Conservation (phyloP, 2,888 invertebrate species). For the Tetropium fuscum region DNA sequence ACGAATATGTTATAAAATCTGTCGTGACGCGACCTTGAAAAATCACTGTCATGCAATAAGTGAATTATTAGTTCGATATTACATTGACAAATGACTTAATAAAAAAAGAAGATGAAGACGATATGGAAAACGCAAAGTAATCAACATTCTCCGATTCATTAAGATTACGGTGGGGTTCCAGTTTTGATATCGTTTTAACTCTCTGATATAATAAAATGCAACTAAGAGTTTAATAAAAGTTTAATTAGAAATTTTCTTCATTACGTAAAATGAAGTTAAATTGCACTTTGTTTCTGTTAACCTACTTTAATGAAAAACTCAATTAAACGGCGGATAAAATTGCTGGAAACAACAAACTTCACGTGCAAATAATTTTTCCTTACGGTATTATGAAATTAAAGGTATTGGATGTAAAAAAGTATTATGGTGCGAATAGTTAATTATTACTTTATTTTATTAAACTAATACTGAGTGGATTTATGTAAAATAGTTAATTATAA, state of each 20-base stretch:
- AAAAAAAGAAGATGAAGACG: constrained; percentile 50
- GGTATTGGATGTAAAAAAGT: too few relatives aligned
- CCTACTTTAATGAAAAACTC: constrained; percentile 43
- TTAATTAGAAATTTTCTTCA: constrained; percentile 63
- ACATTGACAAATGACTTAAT: constrained; percentile 58
- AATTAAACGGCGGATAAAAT: constrained; percentile 42
- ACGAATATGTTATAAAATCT: too few relatives aligned
- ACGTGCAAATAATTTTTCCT: constrained; percentile 21
- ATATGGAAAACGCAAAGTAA: constrained; percentile 46
- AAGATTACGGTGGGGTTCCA: constrained; percentile 55
- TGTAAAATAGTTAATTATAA: too few relatives aligned
- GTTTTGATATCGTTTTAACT: constrained; percentile 56
- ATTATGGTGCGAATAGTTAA: too few relatives aligned
- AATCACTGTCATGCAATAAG: too few relatives aligned
- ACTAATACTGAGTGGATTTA: too few relatives aligned
- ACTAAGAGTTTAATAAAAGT: constrained; percentile 63
- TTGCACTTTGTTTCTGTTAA: constrained; percentile 51
- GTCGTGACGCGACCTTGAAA: too few relatives aligned
- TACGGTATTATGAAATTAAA: not conserved
- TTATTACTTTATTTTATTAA: too few relatives aligned
- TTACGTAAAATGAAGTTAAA: constrained; percentile 56
- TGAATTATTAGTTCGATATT: constrained; percentile 47
- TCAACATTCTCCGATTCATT: constrained; percentile 54
- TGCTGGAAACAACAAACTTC: constrained; percentile 38
- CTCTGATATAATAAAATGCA: constrained; percentile 59